Evolutionary conservation across 2,797 vertebrate genomes (phyloP), one percentile per base, ranked within the genome.

Genomic region (Pachyuromys duprasi): DNA sequence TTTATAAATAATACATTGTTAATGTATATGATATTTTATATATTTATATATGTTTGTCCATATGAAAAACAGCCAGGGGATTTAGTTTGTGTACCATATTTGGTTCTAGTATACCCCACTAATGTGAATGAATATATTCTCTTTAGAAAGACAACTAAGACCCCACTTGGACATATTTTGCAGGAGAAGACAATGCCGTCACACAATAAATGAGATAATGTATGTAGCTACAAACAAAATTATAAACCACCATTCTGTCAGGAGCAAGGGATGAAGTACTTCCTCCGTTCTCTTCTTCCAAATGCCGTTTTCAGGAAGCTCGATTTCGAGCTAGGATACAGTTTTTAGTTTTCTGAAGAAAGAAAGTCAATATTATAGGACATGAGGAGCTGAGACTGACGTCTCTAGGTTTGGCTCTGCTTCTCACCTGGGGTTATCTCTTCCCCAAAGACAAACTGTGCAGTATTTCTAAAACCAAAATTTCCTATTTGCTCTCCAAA

Each of bases 191-290:
- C 4, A 53, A 49, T 65, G 33, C 7, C 33, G 28, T n/a, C 12
- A 69, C 5, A 6, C 8, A 24, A 17, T 74, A 3, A 39, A 13
- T 8, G 57, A 4, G 49, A 80, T 82, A 93, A 60, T 3, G 39
- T 88, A 62, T 65, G 6, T 42, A 89, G 31, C 22, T 33, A 89
- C 62, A 96, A 93, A 88, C 70, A 70, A 90, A 93, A 15, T 5
- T 39, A 88, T 22, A 57, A 60, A 60, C 24, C 18, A 79, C 42
- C 94, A 82, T 75, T 3, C 17, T 88, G 49, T 84, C 4, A 72
- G 1, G 36, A 90, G 7, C 5, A 70, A 45, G 2, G 8, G 4
- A 20, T 67, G 2, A 79, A 14, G 9, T 53, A 57, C 3, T 69
- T 74, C 2, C 5, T 2, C 31, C 78, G 11, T 2, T 26, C 65